Base-by-base conservation (phyloP, 1,140 invertebrate species). In the Teleopsis dalmanni region DNA sequence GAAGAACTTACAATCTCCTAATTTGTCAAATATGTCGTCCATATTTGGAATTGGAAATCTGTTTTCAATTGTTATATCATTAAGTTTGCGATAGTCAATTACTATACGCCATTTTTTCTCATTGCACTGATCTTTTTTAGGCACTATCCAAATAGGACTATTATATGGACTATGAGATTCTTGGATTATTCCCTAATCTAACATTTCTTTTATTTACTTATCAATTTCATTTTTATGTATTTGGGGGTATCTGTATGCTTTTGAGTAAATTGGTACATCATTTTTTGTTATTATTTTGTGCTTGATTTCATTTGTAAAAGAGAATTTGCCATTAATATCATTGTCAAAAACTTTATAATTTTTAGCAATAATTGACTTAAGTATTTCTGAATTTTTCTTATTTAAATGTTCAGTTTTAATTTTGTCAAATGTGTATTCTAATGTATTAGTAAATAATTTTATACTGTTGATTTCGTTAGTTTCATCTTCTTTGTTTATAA, bases 161-260 rank as follows among this genome's bases (percentile, higher is more conserved):
- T 55, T 60, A 53, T 61, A 73, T 8, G 60, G 61, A 25, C 58
- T 64, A 27, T 48, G 47, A 14, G 58, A 65, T 25, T 55, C 54
- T 40, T 51, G 35, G 44, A 74, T 73, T n/a, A 73, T 71, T 14
- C 55, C 55, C 51, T 73, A 53, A 14, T 60, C 38, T 46, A 69
- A 50, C 65, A 72, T 68, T 55, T 72, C 43, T 2, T 1, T 31
- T 9, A 50, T 50, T 38, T 50, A 40, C 9, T 42, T 43, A 10
- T n/a, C 13, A 2, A 73, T 54, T 61, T 74, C 70, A 25, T 62
- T 34, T 56, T 71, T 55, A 42, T 72, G 67, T 18, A 63, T 45
- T 54, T 65, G 45, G 8, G 68, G 63, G 34, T 59, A 63, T 22
- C 62, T 41, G 53, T 71, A 71, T n/a, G 53, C 48, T 58, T 66